These are phyloP conservation scores for Lophura nycthemera DNA, from an alignment of 2,113 vertebrate genomes.

Conservation along the genomic window DNA sequence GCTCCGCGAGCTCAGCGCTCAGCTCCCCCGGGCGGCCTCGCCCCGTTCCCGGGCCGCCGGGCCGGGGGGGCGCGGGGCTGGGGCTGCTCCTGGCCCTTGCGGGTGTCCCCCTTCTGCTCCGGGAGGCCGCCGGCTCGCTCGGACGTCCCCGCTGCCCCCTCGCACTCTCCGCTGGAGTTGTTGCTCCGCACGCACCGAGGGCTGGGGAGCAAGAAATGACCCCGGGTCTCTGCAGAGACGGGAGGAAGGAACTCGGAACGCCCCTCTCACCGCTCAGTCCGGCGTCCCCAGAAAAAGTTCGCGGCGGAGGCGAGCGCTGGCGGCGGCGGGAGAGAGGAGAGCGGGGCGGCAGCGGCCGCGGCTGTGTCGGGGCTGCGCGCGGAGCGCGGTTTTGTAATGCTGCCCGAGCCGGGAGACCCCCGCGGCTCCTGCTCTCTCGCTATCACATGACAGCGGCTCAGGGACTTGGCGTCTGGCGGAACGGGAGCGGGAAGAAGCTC, in stretches of 20 bases:
- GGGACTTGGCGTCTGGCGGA: conserved; percentile 71
- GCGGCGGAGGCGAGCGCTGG: not conserved
- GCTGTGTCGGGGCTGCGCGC: conserved; percentile 48
- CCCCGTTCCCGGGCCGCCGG: not conserved
- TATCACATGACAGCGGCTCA: conserved; percentile 88
- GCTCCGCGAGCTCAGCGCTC: not conserved
- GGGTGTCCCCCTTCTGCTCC: not conserved
- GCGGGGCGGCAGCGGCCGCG: not conserved
- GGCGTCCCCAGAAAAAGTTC: not conserved
- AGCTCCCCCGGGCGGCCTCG: not conserved
- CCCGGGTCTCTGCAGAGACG: not conserved
- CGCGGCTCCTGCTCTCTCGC: conserved; percentile 80
- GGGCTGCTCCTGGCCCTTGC: not conserved
- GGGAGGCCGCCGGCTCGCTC: not conserved
- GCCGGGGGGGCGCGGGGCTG: too few species aligned
- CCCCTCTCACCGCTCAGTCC: not conserved
- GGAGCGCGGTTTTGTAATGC: conserved; percentile 84
- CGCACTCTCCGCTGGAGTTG: not conserved
- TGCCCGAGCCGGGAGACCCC: conserved; percentile 81
- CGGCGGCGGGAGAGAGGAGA: not conserved
- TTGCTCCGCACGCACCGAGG: not conserved
- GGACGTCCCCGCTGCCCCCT: not conserved
- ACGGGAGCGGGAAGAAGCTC: conserved; percentile 39
- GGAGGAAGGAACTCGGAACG: not conserved
- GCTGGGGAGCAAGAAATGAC: not conserved